Evolutionary conservation across 2,888 invertebrate species (phyloP).

Genomic region (Phaedon cochleariae): DNA sequence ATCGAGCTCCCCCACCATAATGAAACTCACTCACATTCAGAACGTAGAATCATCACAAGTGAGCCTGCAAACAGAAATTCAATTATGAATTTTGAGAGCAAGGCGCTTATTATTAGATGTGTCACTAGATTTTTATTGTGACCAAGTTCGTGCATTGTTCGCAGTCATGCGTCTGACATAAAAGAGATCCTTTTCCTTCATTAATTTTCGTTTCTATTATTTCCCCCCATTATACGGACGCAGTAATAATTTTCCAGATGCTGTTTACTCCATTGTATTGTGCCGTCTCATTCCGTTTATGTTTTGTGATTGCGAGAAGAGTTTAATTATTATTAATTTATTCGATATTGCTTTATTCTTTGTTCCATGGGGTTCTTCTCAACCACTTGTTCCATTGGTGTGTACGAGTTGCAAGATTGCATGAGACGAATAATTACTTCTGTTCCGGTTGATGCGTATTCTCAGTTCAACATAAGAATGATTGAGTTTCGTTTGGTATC

Average conservation of each 20-base stretch:
- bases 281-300: slow-evolving; percentile 8
- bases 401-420: neutral
- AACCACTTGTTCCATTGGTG: slow-evolving; percentile 6
- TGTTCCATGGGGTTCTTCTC: slow-evolving; percentile 1
- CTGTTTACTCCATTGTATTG: slow-evolving; percentile 15
- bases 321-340: slow-evolving; percentile 15
- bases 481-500: too few species aligned
- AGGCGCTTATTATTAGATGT: slow-evolving; percentile 42
- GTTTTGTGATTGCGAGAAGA: slow-evolving; percentile 9
- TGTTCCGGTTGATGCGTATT: too few species aligned
- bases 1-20: neutral
- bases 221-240: slow-evolving; percentile 33
- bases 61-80: slow-evolving; percentile 36
- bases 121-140: slow-evolving; percentile 46
- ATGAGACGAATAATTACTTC: too few species aligned
- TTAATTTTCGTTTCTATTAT: slow-evolving; percentile 40
- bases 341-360: neutral
- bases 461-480: too few species aligned
- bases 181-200: slow-evolving; percentile 38
- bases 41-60: neutral
- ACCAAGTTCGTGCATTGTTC: slow-evolving; percentile 36
- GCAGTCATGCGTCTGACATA: slow-evolving; percentile 38
- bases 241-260: slow-evolving; percentile 28
- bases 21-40: neutral
- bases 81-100: slow-evolving; percentile 45